A percentile compares a stretch with the other conserved stretches of the same genome.
Conservation (phyloP, 2,888 invertebrate genomes). For the Exephanes ischioxanthus region DNA sequence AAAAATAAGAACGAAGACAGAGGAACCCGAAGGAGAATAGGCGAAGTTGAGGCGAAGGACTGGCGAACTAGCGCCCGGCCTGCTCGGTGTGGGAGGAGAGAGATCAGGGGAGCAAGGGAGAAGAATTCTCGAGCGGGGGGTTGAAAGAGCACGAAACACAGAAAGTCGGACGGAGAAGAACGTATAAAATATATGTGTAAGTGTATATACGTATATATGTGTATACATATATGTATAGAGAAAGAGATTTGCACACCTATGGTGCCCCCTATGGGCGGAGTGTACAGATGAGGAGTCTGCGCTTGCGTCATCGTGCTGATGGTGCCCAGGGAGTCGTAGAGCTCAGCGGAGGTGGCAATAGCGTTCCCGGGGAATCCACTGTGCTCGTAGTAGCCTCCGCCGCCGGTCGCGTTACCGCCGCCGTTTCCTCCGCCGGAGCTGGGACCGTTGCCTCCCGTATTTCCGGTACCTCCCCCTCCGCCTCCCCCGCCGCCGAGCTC, state of each 20-base stretch:
- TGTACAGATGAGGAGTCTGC: conserved; percentile 90
- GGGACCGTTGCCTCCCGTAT: conserved; percentile 83
- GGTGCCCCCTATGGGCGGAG: conserved; percentile 90
- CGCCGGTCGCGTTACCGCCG: conserved; percentile 84
- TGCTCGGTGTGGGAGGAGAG: conserved; percentile 26
- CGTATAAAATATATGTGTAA: conserved; percentile 17
- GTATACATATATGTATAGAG: conserved; percentile 63
- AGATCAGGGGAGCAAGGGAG: conserved; percentile 27
- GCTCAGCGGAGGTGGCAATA: conserved; percentile 86
- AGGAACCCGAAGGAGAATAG: conserved; percentile 58
- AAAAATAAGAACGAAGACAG: conserved; percentile 26
- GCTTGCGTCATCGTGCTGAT: conserved; percentile 91
- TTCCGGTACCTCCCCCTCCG: conserved; percentile 83
- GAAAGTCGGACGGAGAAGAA: background rate
- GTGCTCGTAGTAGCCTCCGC: conserved; percentile 84
- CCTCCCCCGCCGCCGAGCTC: conserved; percentile 90
- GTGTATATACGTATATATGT: background rate
- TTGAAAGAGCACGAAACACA: conserved; percentile 17
- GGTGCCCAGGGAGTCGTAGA: conserved; percentile 90
- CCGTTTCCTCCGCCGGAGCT: conserved; percentile 86
- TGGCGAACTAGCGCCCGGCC: conserved; percentile 47
- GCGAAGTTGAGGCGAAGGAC: conserved; percentile 57
- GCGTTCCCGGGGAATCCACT: conserved; percentile 84
- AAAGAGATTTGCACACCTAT: conserved; percentile 87
- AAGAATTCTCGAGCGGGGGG: conserved; percentile 33